Conservation (phyloP, 2,888 invertebrate species). For the Epinotia nisella region DNA sequence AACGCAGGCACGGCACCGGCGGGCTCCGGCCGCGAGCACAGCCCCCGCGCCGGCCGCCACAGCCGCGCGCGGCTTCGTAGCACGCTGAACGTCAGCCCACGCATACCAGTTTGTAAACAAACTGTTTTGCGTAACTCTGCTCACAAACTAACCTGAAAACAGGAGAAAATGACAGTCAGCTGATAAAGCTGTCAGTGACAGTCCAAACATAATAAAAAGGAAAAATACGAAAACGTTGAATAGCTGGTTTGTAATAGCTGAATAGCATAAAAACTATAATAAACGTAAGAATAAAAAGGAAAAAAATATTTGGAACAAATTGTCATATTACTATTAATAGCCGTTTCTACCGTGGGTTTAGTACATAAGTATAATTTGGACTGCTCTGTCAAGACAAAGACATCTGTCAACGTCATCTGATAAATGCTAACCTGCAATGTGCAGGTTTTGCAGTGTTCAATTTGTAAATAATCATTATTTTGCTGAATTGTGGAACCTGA, state of each 20-base stretch:
- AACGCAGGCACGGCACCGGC: neutral
- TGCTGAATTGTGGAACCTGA: constrained; percentile 17
- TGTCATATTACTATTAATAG: neutral
- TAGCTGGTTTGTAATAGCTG: neutral
- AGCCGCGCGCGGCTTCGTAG: constrained; percentile 52
- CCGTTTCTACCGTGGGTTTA: neutral
- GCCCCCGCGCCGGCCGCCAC: constrained; percentile 24
- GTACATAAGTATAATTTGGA: constrained; percentile 1
- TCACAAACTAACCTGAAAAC: constrained; percentile 21
- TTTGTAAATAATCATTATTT: constrained; percentile 26
- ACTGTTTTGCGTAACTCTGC: constrained; percentile 20
- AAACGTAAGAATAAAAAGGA: neutral
- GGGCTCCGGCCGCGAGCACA: constrained; percentile 19
- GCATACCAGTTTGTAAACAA: constrained; percentile 56
- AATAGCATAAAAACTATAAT: neutral
- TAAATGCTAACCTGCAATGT: constrained; percentile 33
- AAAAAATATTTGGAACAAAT: neutral
- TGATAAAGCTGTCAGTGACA: constrained; percentile 16
- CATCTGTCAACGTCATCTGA: constrained; percentile 32
- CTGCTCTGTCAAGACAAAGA: constrained; percentile 5
- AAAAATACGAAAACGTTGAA: neutral
- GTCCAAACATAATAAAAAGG: neutral
- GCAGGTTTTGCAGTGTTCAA: constrained; percentile 16
- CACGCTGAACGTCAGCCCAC: constrained; percentile 64
- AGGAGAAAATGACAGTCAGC: constrained; percentile 44